phyloP scores from a whole-genome alignment of 2,113 vertebrate genomes.

The Girardinichthys multiradiatus region DNA sequence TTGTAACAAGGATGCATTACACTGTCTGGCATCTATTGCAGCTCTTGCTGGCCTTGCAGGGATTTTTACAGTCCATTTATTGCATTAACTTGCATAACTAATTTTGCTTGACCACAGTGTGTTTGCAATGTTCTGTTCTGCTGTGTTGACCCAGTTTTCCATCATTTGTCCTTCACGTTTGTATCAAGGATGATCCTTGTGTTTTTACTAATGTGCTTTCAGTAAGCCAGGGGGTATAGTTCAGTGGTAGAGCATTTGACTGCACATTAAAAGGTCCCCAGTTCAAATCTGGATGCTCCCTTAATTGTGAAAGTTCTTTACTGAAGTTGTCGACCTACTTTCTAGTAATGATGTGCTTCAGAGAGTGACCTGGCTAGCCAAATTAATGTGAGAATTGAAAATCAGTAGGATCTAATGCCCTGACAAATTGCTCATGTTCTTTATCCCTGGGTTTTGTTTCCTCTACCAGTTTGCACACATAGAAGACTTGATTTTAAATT shows the following conservation, averaged over 20 bases:
- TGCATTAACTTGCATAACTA: conserved; percentile 9
- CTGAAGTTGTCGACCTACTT: neutral
- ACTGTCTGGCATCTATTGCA: neutral
- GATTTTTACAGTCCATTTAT: neutral
- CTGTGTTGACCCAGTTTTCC: conserved; percentile 8
- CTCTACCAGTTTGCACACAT: neutral
- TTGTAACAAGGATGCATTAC: neutral
- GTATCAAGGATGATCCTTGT: neutral
- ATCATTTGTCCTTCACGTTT: neutral
- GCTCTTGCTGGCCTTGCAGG: conserved; percentile 23
- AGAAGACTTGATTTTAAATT: neutral
- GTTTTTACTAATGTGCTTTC: neutral
- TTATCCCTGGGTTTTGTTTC: neutral
- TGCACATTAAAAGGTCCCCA: conserved; percentile 83
- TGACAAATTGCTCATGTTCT: conserved; percentile 12
- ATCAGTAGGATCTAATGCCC: conserved; percentile 38
- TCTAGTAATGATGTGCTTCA: conserved; percentile 22
- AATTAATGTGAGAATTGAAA: conserved; percentile 47
- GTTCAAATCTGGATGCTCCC: conserved; percentile 79
- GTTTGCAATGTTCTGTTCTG: neutral
- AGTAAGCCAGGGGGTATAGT: conserved; percentile 28
- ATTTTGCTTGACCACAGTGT: neutral
- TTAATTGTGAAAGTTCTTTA: neutral
- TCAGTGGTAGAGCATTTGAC: conserved; percentile 81
- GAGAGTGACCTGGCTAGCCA: conserved; percentile 35